A percentile compares a stretch with the other conserved stretches of the same genome.
phyloP scores from a whole-genome alignment of 1,140 invertebrate species.

The Wasmannia auropunctata region DNA sequence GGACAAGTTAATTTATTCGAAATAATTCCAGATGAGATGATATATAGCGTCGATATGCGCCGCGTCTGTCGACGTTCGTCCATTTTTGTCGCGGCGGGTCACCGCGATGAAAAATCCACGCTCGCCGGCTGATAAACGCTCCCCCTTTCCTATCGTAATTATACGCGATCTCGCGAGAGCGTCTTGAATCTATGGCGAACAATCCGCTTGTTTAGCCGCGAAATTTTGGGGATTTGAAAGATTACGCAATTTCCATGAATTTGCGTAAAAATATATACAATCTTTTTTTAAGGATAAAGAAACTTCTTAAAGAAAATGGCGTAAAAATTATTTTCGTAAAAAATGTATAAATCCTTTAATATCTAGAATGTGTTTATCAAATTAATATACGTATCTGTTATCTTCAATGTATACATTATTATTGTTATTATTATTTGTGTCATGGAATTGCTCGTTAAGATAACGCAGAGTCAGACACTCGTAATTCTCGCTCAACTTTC shows the following conservation, averaged over 20 bases:
- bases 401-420: not conserved
- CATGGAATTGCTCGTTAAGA: not conserved
- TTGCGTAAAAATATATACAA: not conserved
- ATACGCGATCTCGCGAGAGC: slow-evolving; percentile 14
- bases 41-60: slow-evolving; percentile 30
- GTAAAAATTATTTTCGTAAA: not conserved
- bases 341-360: not conserved
- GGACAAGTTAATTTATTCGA: slow-evolving; percentile 33
- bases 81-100: slow-evolving; percentile 46
- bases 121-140: slow-evolving; percentile 44
- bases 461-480: too few species aligned
- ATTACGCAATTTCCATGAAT: slow-evolving; percentile 3
- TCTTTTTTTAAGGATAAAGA: not conserved
- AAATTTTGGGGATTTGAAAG: slow-evolving; percentile 2
- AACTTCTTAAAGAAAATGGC: not conserved
- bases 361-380: not conserved
- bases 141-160: slow-evolving; percentile 33
- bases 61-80: slow-evolving; percentile 6
- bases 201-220: not conserved
- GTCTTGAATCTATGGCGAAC: slow-evolving; percentile 31
- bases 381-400: not conserved
- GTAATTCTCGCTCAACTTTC: not conserved
- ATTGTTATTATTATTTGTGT: not conserved
- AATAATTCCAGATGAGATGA: slow-evolving; percentile 34
- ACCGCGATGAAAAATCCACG: slow-evolving; percentile 42